Base-by-base conservation (phyloP, 2,888 invertebrate species). In the Drosophila borealis region DNA sequence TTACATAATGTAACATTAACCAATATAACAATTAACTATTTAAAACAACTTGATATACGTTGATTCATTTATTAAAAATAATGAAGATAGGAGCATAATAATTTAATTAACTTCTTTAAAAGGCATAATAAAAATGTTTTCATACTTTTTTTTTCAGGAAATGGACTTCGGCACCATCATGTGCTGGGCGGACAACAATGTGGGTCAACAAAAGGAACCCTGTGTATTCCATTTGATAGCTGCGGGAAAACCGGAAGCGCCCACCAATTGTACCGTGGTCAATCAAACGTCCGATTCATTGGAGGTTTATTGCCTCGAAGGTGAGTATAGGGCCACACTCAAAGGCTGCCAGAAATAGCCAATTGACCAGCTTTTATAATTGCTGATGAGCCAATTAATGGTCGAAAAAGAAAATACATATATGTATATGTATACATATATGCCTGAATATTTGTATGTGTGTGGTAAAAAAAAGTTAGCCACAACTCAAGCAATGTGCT, bases 211-310 rank as follows among this genome's bases (percentile, higher is more conserved):
- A 91, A 93, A 93, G 81, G 95, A 95, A 84, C 95, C 96, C 13
- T 96, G 96, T 92, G 94, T 95, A 72, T 96, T 95, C 92, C 95
- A 95, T 91, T 94, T 96, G 79, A 96, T 96, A 88, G 95, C 95
- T 25, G 96, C 95, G 91, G 96, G 96, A 49, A 96, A 96, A 91
- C 96, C 96, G 51, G 96, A 96, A 91, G 94, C 95, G 29, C 96
- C 96, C 48, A 94, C 94, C 92, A 96, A 96, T 92, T 96, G 96
- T 92, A 95, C 95, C 41, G 93, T 96, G 76, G 94, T 95, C 82
- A 96, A 96, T 93, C 95, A 96, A 92, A 96, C 96, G 69, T 95
- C 95, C 51, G 95, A 95, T 76, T 96, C 96, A 17, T 92, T 96
- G 82, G 95, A 95, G 87, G 95, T 96, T 56, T 95, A 95, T 89